Percentiles rank a stretch among this genome's conserved stretches.
phyloP scores from a whole-genome alignment of 2,888 invertebrate genomes.

The Phragmatobia fuliginosa region DNA sequence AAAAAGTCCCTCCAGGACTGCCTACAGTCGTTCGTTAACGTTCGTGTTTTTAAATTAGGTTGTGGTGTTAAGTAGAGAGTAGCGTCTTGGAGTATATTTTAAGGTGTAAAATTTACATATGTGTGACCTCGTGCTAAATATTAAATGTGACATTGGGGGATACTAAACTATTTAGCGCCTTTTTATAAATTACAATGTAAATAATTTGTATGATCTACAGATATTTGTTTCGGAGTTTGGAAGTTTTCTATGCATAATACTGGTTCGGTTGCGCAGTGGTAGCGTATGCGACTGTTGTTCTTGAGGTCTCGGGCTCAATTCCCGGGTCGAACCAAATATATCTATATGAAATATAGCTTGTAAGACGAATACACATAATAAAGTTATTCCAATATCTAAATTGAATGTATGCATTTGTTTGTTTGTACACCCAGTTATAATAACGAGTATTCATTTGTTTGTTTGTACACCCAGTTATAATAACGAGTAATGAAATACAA shows the following conservation, averaged over 20 bases:
- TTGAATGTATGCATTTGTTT: constrained; percentile 18
- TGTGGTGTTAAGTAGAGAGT: background rate
- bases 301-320: no score
- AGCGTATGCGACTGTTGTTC: no score
- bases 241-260: no score
- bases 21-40: no score
- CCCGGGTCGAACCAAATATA: no score
- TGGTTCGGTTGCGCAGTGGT: no score
- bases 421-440: constrained; percentile 13
- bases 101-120: background rate
- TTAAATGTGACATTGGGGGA: constrained; percentile 14
- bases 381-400: constrained; percentile 15
- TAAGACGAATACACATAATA: no score
- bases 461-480: constrained; percentile 13
- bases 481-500: constrained; percentile 35
- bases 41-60: no score
- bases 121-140: background rate
- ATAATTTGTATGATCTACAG: no score
- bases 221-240: no score
- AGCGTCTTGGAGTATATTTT: background rate
- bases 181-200: background rate
- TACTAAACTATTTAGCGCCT: constrained; percentile 10
- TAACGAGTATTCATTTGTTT: constrained; percentile 30
- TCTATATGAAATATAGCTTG: no score
- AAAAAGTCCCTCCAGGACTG: no score